A percentile compares a stretch with the other conserved stretches of the same genome.
Evolutionary conservation across 2,888 invertebrate genomes (phyloP).

Genomic region (Oxyteleia sp.): DNA sequence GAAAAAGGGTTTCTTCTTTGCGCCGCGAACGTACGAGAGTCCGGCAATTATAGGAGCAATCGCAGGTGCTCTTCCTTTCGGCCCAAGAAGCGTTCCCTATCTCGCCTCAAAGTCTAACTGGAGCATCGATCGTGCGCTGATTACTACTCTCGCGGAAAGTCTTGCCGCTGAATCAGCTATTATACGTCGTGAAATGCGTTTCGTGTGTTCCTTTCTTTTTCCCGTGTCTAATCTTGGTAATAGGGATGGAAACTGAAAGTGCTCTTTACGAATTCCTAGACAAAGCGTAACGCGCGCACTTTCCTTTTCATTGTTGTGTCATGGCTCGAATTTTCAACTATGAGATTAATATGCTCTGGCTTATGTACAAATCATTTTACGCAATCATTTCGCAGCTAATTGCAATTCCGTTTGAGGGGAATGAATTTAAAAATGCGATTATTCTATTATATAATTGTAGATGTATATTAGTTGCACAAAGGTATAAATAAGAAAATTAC

Average conservation of each 20-base stretch:
- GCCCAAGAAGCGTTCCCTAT: conserved; percentile 16
- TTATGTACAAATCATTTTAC: conserved; percentile 25
- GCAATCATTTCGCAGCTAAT: conserved; percentile 27
- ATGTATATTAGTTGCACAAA: too few species aligned
- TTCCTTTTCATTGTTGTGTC: conserved; percentile 66
- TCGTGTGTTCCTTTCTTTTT: conserved; percentile 20
- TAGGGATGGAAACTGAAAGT: conserved; percentile 58
- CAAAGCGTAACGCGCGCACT: conserved; percentile 55
- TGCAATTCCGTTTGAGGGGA: conserved; percentile 41
- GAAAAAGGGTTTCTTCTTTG: conserved; percentile 35
- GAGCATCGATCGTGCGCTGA: conserved; percentile 64
- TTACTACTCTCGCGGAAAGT: conserved; percentile 69
- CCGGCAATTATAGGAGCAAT: conserved; percentile 45
- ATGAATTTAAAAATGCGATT: too few species aligned
- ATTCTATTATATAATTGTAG: too few species aligned
- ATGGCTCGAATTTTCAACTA: conserved; percentile 21
- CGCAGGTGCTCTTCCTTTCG: conserved; percentile 39
- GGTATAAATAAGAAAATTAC: too few species aligned
- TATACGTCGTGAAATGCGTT: conserved; percentile 28
- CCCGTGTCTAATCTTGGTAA: conserved; percentile 27
- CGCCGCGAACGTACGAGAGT: conserved; percentile 26
- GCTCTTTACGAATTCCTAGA: conserved; percentile 40
- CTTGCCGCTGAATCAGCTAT: conserved; percentile 52
- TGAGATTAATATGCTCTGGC: conserved; percentile 31
- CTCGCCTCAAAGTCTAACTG: conserved; percentile 53